Conservation (phyloP, 2,888 invertebrate genomes). For the Mimas tiliae region DNA sequence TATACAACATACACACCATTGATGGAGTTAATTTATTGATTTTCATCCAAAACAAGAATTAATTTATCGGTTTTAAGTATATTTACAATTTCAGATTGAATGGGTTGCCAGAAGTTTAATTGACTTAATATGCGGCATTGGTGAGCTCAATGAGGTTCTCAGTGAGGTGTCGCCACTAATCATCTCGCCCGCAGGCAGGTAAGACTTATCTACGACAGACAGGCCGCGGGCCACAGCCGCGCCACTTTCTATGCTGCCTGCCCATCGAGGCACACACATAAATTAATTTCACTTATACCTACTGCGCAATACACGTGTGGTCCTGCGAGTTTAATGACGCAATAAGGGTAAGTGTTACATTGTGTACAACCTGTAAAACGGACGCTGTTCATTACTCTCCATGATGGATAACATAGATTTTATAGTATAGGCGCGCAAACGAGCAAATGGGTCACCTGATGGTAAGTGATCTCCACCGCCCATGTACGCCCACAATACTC, state of each 20-base stretch:
- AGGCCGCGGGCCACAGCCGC: conserved; percentile 36
- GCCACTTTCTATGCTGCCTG: conserved; percentile 51
- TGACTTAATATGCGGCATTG: not conserved
- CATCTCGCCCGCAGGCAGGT: conserved; percentile 27
- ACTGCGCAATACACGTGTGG: conserved; percentile 29
- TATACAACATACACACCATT: no score
- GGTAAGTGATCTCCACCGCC: no score
- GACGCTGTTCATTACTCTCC: not conserved
- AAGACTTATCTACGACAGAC: not conserved
- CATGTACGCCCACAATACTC: no score
- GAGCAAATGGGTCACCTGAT: no score
- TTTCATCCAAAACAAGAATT: not conserved
- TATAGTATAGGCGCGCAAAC: no score
- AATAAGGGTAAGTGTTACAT: not conserved
- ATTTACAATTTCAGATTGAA: not conserved
- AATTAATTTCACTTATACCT: conserved; percentile 43
- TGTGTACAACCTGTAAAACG: not conserved
- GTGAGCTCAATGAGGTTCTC: not conserved
- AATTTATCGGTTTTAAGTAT: no score
- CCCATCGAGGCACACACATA: conserved; percentile 44
- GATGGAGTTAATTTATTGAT: not conserved
- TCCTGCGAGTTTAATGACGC: conserved; percentile 5
- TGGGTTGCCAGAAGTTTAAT: not conserved
- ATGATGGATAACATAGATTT: no score
- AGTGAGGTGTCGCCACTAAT: not conserved